phyloP scores from a whole-genome alignment of 2,797 vertebrate species.

The Ammospiza maritima region DNA sequence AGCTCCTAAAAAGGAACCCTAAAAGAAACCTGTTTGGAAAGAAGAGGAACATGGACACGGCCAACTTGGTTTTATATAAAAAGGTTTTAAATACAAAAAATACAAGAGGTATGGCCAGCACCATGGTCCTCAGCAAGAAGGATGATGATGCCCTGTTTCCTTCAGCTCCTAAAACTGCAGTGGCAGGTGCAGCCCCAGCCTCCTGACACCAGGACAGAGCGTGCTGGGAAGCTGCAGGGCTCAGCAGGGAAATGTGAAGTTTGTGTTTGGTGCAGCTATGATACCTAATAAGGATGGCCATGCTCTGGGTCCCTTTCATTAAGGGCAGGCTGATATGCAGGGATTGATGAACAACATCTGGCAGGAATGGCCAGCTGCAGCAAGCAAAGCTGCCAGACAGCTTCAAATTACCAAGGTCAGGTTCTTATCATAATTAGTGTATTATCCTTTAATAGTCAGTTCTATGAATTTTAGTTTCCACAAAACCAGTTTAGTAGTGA shows the following conservation, averaged over 20 bases:
- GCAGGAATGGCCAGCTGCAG: neutral
- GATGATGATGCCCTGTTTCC: neutral
- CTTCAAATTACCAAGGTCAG: neutral
- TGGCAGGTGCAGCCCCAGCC: neutral
- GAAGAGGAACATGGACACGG: neutral
- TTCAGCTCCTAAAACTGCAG: neutral
- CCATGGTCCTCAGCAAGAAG: neutral
- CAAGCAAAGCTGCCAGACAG: neutral
- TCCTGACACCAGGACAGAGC: neutral
- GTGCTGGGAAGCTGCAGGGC: neutral
- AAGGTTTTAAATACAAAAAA: neutral
- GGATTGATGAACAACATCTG: neutral
- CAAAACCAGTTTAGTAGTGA: neutral
- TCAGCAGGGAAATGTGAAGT: neutral
- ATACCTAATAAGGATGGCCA: neutral
- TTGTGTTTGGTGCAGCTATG: accelerated
- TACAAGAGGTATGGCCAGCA: neutral
- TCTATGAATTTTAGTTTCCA: neutral
- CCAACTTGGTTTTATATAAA: neutral
- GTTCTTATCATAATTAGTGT: neutral
- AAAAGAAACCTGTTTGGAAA: neutral
- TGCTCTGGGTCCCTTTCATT: accelerated
- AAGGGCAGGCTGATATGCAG: neutral
- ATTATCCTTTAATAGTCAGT: neutral
- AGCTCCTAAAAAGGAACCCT: neutral